Percentiles rank a stretch among this genome's conserved stretches.
phyloP scores from a whole-genome alignment of 35 echinoderm and acorn worm genomes.

The Holothuria glaberrima region DNA sequence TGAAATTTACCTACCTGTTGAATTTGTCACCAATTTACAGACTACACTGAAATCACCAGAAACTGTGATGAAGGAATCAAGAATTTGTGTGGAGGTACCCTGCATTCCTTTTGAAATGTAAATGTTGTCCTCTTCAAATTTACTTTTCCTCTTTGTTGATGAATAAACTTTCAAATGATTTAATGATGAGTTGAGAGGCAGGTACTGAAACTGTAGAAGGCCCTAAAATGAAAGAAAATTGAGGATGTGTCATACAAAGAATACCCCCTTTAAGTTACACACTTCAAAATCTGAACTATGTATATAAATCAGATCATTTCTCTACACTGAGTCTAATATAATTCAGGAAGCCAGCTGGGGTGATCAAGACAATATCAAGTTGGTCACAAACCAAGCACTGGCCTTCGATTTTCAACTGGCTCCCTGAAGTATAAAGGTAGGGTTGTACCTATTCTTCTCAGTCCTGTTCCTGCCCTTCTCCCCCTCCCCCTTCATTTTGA shows the following conservation, averaged over 20 bases:
- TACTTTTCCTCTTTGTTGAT: conserved; percentile 26
- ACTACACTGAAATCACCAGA: conserved; percentile 36
- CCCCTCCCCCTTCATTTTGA: too few relatives aligned
- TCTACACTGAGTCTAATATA: not conserved
- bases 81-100: not conserved
- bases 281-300: not conserved
- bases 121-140: conserved; percentile 9
- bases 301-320: not conserved
- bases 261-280: too few relatives aligned
- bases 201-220: conserved; percentile 12
- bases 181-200: conserved; percentile 10
- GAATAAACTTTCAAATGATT: conserved; percentile 44
- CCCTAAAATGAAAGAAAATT: conserved; percentile 14
- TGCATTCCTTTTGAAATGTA: not conserved
- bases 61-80: not conserved
- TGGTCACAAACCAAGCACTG: too few relatives aligned
- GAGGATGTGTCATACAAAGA: too few relatives aligned
- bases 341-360: not conserved
- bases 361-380: not conserved
- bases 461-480: too few relatives aligned
- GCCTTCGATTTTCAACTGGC: too few relatives aligned
- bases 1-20: not conserved
- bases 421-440: too few relatives aligned
- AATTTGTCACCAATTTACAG: conserved; percentile 43
- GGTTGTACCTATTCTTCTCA: too few relatives aligned